Evolutionary conservation across 2,888 invertebrate genomes (phyloP), one percentile per base, ranked within the genome.

Genomic region (Plagodis pulveraria): DNA sequence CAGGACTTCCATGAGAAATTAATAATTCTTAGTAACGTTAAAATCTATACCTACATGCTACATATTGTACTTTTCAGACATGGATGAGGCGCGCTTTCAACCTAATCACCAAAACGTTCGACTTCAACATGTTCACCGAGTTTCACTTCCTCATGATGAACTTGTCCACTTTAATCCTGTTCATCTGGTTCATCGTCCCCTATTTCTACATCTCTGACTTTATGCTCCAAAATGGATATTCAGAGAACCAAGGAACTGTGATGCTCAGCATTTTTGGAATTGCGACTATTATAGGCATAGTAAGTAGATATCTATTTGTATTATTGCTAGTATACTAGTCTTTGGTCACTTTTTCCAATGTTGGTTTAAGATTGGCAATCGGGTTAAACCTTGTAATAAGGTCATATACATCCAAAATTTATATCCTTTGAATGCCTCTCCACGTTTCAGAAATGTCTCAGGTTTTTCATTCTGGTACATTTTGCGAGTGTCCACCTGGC

Each of bases 101-200:
- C 68, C 85, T 94, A 50, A 86, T 96, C 41, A 95, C 94, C 81
- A 95, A 95, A 56, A 96, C 96, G 75, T 95, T 96, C 77, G 97
- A 98, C 84, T 96, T 97, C 84, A 96, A 96, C 58, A 95, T 97
- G 94, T 97, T 98, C 80, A 93, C 95, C 66, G 96, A 97, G 78
- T 92, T 95, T 55, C 96, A 97, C 78, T 98, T 97, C 84, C 86
- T 97, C 53, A 94, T 97, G 77, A 96, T 98, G 93, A 97, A 97
- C 63, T 78, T 98, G 10, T 97, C 98, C n/a, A 98, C 98, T 58
- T 94, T 98, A 70, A 94, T 98, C 59, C 93, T 99, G 53, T 99
- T 98, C 87, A 96, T 96, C 76, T 98, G 98, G 97, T 97, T 97
- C 84, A 98, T 99, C 77, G 97, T 99, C 63, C 98, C 98, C 42